A percentile compares a stretch with the other conserved stretches of the same genome.
These are phyloP conservation scores for Steinernema carpocapsae DNA, from an alignment of 2,888 invertebrate species.

Conservation along the genomic window DNA sequence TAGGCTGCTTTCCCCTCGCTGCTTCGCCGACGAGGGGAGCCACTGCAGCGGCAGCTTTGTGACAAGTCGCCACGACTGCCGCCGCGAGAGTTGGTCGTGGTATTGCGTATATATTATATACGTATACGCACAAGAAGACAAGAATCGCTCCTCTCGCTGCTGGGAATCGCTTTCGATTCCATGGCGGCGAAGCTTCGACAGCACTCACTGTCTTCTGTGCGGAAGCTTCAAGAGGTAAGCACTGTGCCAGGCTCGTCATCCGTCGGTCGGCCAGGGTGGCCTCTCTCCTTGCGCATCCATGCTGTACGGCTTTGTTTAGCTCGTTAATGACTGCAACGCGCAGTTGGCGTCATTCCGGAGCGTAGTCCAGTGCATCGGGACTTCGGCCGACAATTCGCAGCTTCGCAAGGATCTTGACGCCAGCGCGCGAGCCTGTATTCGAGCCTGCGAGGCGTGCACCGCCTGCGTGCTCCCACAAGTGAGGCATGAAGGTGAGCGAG, in stretches of 20 bases:
- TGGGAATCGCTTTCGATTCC: too few relatives aligned
- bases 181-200: conserved; percentile 58
- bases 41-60: conserved; percentile 35
- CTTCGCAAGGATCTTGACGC: conserved; percentile 58
- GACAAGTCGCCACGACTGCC: conserved; percentile 34
- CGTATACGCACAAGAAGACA: not conserved
- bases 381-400: conserved; percentile 57
- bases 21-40: conserved; percentile 26
- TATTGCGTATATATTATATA: conserved; percentile 22
- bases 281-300: too few relatives aligned
- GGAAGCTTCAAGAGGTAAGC: conserved; percentile 65
- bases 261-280: conserved; percentile 25
- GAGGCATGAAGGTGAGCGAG: conserved; percentile 57
- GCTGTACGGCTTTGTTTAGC: conserved; percentile 48
- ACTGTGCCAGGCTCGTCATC: not conserved
- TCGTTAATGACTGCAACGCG: conserved; percentile 69
- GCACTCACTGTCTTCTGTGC: conserved; percentile 64
- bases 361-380: conserved; percentile 65
- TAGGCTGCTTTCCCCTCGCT: conserved; percentile 20
- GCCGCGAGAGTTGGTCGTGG: conserved; percentile 35
- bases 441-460: conserved; percentile 66
- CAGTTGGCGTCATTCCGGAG: conserved; percentile 67
- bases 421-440: conserved; percentile 59
- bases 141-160: not conserved
- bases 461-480: conserved; percentile 67